These are phyloP conservation scores for Gambusia yucatana DNA, from an alignment of 2,797 vertebrate species.

Conservation along the genomic window DNA sequence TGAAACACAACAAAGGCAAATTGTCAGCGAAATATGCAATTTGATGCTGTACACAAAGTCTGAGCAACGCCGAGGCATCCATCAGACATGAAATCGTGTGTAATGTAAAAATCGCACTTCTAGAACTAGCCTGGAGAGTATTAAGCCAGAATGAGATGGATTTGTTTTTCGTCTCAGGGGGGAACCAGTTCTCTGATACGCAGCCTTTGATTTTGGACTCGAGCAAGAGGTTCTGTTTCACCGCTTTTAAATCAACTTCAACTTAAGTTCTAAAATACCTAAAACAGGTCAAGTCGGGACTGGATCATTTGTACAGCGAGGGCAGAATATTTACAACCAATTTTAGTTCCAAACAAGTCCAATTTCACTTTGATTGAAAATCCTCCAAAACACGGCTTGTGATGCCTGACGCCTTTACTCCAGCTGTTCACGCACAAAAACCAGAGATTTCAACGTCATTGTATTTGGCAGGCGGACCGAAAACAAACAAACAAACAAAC, in stretches of 20 bases:
- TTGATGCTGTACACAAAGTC: constrained; percentile 2
- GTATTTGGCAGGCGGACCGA: neutral
- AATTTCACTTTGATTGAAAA: neutral
- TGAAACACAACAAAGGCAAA: constrained; percentile 52
- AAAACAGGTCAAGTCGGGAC: neutral
- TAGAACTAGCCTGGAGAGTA: no score
- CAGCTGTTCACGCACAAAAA: neutral
- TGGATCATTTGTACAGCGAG: neutral
- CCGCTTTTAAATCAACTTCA: neutral
- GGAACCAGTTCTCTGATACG: neutral
- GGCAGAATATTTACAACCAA: neutral
- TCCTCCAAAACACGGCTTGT: neutral
- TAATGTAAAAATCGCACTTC: no score
- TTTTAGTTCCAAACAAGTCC: neutral
- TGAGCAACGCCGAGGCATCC: neutral
- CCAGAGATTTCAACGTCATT: neutral
- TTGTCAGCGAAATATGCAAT: constrained; percentile 12
- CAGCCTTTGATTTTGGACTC: neutral
- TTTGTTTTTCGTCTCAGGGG: neutral
- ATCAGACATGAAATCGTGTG: no score
- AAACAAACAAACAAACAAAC: neutral
- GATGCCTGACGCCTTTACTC: neutral
- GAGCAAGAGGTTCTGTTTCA: neutral
- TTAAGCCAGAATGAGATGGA: neutral
- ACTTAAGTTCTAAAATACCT: neutral